Evolutionary conservation across 1,140 invertebrate genomes (phyloP).

Genomic region (Pollicipes pollicipes): DNA sequence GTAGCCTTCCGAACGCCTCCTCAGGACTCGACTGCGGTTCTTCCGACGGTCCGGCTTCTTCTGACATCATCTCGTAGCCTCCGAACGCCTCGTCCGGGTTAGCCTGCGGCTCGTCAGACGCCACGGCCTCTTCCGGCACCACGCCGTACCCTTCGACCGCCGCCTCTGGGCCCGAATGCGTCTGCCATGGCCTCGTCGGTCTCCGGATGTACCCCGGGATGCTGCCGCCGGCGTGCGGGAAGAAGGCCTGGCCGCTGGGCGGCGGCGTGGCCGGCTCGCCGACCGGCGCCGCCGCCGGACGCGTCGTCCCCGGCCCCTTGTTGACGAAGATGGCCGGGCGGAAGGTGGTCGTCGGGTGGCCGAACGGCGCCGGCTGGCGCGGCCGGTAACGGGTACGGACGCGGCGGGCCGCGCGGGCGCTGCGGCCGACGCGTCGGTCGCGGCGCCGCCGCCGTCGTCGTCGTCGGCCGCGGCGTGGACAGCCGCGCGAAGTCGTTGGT

Average conservation of each 20-base stretch:
- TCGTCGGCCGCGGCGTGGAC: neutral
- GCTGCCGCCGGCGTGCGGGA: neutral
- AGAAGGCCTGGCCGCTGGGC: neutral
- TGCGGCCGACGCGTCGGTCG: neutral
- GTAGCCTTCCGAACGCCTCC: neutral
- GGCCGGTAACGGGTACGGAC: neutral
- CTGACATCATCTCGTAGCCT: too few relatives aligned
- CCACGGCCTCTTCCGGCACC: neutral
- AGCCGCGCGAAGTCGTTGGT: neutral
- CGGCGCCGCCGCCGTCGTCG: neutral
- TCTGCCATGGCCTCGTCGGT: neutral
- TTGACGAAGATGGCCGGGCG: neutral
- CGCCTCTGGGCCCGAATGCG: too few relatives aligned
- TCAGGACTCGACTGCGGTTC: neutral
- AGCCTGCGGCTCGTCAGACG: neutral
- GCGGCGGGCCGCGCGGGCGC: too few relatives aligned
- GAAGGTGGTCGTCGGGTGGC: neutral
- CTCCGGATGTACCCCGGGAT: neutral
- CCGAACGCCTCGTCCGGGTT: neutral
- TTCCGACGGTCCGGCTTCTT: too few relatives aligned
- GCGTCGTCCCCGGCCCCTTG: neutral
- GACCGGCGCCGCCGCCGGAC: too few relatives aligned
- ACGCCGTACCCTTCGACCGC: too few relatives aligned
- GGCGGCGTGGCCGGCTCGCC: neutral
- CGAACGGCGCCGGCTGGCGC: too few relatives aligned